These are phyloP conservation scores for Plecotus auritus DNA, from an alignment of 2,113 vertebrate species.

Conservation along the genomic window DNA sequence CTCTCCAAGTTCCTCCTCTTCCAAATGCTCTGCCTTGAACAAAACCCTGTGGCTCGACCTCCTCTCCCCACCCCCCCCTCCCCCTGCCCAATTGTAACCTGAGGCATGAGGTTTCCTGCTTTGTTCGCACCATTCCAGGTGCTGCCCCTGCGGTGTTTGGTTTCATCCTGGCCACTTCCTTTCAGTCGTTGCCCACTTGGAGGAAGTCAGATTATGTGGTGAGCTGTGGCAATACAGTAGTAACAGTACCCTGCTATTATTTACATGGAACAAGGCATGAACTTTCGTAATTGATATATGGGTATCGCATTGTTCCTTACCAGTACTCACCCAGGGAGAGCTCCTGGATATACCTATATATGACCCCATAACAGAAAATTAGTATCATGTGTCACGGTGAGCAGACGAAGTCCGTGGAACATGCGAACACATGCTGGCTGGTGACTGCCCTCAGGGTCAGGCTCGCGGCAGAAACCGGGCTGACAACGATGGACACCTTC, in stretches of 20 bases:
- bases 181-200: not conserved
- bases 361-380: not conserved
- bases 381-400: rapidly evolving
- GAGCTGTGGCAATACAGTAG: not conserved
- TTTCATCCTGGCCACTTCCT: not conserved
- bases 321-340: not conserved
- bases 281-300: not conserved
- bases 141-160: not conserved
- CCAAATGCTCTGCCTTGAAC: not conserved
- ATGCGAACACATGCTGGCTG: rapidly evolving
- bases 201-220: not conserved
- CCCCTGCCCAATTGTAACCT: too few relatives aligned
- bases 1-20: rapidly evolving
- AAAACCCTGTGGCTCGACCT: rapidly evolving
- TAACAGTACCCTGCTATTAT: not conserved
- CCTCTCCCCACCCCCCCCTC: rapidly evolving
- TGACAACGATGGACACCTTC: not conserved
- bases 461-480: too few relatives aligned
- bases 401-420: rapidly evolving
- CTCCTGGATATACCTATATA: rapidly evolving
- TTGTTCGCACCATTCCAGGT: not conserved
- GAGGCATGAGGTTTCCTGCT: not conserved
- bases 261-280: not conserved
- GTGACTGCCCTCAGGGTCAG: rapidly evolving
- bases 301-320: not conserved